Percentiles rank a stretch among this genome's conserved stretches.
Evolutionary conservation across 2,113 vertebrate species (phyloP).

Genomic region (rat (Rattus norvegicus)): GRCr8 NC_086027.1:1577501-1578000

Average conservation of each 20-base stretch:
- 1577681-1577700: too few relatives aligned
- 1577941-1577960: neutral
- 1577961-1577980: neutral
- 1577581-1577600: neutral
- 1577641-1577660: neutral
- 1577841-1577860: rapidly evolving
- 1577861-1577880: neutral
- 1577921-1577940: neutral
- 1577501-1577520: neutral
- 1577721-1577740: slow-evolving; percentile 62
- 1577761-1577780: slow-evolving; percentile 41
- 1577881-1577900: neutral
- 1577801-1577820: rapidly evolving
- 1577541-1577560: neutral
- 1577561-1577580: neutral
- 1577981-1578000: neutral
- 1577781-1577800: rapidly evolving
- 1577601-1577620: neutral
- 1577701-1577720: slow-evolving; percentile 59
- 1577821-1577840: neutral
- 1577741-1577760: slow-evolving; percentile 55
- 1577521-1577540: neutral
- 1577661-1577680: neutral
- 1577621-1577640: neutral
- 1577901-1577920: too few relatives aligned